A percentile compares a stretch with the other conserved stretches of the same genome.
Evolutionary conservation across 2,113 vertebrate genomes (phyloP).

Genomic region (Vidua chalybeata): DNA sequence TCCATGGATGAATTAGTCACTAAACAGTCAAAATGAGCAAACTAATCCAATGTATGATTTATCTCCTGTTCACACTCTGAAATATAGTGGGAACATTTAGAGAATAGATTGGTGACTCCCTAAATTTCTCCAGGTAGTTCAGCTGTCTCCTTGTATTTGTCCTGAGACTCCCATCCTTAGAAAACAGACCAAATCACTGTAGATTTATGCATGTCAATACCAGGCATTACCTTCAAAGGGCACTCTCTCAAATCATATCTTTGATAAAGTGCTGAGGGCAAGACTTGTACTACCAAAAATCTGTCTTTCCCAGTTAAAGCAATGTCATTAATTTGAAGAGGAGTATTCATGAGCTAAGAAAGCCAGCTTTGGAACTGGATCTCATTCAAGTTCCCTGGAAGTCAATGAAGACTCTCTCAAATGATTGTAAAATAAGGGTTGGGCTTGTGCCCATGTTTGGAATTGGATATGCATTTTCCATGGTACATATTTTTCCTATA

Average conservation of each 20-base stretch:
- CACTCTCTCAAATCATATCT: neutral
- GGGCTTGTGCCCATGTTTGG: neutral
- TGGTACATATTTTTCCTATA: neutral
- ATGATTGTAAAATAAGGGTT: neutral
- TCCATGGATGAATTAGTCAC: neutral
- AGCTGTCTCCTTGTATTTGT: neutral
- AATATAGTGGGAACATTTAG: neutral
- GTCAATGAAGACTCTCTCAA: neutral
- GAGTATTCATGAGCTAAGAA: neutral
- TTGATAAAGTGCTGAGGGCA: neutral
- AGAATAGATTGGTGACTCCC: neutral
- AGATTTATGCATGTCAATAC: neutral
- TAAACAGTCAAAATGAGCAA: neutral
- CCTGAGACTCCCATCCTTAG: neutral
- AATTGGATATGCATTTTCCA: neutral
- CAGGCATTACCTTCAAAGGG: neutral
- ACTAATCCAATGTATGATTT: neutral
- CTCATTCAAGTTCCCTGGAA: neutral
- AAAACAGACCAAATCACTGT: neutral
- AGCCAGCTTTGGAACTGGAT: constrained; percentile 29
- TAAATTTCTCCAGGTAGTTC: neutral
- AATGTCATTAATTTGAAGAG: neutral
- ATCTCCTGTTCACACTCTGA: neutral
- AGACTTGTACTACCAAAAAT: neutral
- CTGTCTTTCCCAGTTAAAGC: neutral